phyloP scores from a whole-genome alignment of 2,888 invertebrate species.

The Drosophila anceps region DNA sequence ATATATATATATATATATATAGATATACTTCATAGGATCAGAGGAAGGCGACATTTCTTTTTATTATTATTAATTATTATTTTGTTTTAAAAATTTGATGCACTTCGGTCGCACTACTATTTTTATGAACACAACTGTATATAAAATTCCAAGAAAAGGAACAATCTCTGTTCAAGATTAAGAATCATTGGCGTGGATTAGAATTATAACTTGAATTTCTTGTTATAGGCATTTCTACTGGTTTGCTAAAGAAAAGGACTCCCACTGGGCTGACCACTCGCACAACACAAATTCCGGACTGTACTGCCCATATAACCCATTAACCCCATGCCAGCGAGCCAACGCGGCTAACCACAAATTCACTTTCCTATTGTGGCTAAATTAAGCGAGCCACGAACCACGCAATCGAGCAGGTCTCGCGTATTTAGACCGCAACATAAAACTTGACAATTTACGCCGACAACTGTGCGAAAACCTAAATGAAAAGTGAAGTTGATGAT shows the following conservation, averaged over 20 bases:
- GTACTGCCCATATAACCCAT: conserved; percentile 21
- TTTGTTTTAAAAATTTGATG: too few species aligned
- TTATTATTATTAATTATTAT: too few species aligned
- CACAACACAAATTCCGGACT: background rate
- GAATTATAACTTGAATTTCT: background rate
- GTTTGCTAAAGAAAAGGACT: background rate
- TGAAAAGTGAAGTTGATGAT: conserved; percentile 60
- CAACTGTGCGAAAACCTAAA: conserved; percentile 66
- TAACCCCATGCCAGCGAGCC: conserved; percentile 23
- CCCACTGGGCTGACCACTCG: conserved; percentile 1
- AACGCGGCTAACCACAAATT: conserved; percentile 46
- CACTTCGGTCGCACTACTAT: too few species aligned
- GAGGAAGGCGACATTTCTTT: too few species aligned
- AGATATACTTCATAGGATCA: too few species aligned
- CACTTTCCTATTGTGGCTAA: conserved; percentile 50
- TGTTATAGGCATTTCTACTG: background rate
- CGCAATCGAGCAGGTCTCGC: conserved; percentile 9
- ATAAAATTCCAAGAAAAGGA: too few species aligned
- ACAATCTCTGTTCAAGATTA: too few species aligned
- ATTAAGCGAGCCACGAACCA: conserved; percentile 12
- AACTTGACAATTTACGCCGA: conserved; percentile 62
- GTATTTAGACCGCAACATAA: conserved; percentile 56
- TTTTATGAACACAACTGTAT: too few species aligned
- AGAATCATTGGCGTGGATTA: background rate
- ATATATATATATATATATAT: too few species aligned